Evolutionary conservation across 35 echinoderm and acorn worm genomes (phyloP).

Genomic region (Hemicentrotus pulcherrimus): DNA sequence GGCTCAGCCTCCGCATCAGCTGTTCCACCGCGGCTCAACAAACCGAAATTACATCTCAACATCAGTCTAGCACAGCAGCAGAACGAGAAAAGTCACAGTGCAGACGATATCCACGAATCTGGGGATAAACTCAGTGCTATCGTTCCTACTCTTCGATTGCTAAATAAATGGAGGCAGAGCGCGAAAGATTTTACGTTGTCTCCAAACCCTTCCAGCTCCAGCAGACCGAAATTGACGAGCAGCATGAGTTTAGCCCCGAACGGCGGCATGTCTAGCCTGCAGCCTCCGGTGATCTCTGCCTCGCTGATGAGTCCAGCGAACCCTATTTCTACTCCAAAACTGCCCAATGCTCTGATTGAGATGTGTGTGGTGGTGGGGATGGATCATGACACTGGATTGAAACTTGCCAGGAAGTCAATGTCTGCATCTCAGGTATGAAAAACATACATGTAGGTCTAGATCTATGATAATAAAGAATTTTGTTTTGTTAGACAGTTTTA

Average conservation of each 20-base stretch:
- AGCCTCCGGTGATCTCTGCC: too few species aligned
- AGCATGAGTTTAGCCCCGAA: not conserved
- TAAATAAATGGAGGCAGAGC: constrained; percentile 31
- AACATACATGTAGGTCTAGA: too few species aligned
- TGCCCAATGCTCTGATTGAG: constrained; percentile 84
- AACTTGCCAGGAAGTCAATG: constrained; percentile 59
- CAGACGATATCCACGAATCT: constrained; percentile 15
- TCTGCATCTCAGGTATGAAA: constrained; percentile 17
- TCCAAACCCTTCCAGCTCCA: not conserved
- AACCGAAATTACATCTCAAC: constrained; percentile 38
- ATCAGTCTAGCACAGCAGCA: constrained; percentile 27
- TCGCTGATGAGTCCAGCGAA: too few species aligned
- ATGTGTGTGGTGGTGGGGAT: constrained; percentile 93
- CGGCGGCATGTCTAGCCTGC: not conserved
- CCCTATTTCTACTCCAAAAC: constrained; percentile 61
- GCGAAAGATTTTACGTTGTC: constrained; percentile 28
- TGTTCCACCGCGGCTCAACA: not conserved
- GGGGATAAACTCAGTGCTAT: constrained; percentile 11
- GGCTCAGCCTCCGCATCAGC: not conserved
- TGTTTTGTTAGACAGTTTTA: too few species aligned
- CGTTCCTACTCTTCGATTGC: constrained; percentile 19
- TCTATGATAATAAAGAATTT: too few species aligned
- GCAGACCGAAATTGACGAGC: not conserved
- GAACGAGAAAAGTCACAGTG: constrained; percentile 22
- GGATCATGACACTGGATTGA: constrained; percentile 86